A percentile compares a stretch with the other conserved stretches of the same genome.
Conservation (phyloP, 2,113 vertebrate species). For the Sakesphorus luctuosus region DNA sequence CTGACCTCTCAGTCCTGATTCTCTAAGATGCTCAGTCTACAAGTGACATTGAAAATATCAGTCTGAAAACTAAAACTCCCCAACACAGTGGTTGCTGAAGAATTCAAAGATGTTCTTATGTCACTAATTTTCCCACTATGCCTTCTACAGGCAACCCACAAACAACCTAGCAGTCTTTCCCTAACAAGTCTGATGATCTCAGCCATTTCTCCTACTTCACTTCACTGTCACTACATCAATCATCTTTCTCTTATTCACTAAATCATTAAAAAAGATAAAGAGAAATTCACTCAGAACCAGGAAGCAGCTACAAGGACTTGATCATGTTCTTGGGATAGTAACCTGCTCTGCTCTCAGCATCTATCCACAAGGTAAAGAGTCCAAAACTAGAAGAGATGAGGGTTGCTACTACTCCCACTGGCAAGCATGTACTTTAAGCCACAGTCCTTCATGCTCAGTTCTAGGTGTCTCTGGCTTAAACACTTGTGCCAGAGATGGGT, state of each 20-base stretch:
- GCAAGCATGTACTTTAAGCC: background rate
- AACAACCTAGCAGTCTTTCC: background rate
- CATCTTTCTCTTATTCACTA: background rate
- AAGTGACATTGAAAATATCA: background rate
- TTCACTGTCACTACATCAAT: background rate
- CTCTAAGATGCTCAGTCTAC: background rate
- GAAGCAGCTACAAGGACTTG: background rate
- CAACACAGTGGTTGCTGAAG: background rate
- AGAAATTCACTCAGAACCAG: background rate
- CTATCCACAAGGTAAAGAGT: background rate
- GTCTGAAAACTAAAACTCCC: background rate
- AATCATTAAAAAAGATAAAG: background rate
- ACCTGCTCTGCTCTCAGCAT: background rate
- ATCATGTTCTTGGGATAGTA: background rate
- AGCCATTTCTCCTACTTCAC: background rate
- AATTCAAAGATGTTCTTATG: background rate
- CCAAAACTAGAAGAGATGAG: background rate
- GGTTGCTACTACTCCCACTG: background rate
- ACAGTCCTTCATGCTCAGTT: background rate
- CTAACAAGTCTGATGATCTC: background rate
- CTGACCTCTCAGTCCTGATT: background rate
- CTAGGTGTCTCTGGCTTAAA: background rate
- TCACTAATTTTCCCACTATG: background rate
- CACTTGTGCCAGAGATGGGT: background rate
- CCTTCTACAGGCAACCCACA: background rate